Evolutionary conservation across 2,888 invertebrate genomes (phyloP).

Genomic region (Dicyrtomina minuta): DNA sequence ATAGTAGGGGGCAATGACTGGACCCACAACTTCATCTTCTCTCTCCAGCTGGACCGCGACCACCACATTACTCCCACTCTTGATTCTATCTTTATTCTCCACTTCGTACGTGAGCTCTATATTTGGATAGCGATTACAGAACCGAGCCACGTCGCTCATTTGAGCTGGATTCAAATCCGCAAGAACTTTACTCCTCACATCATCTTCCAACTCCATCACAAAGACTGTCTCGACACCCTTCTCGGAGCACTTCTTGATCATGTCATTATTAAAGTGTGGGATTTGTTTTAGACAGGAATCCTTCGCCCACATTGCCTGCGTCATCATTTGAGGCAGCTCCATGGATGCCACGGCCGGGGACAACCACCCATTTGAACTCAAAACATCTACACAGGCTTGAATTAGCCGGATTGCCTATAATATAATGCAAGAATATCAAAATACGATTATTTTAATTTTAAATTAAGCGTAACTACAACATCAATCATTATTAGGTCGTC

Average conservation of each 20-base stretch:
- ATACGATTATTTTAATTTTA: too few species aligned
- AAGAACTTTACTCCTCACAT: constrained; percentile 74
- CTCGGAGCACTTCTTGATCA: constrained; percentile 86
- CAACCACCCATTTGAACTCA: constrained; percentile 96
- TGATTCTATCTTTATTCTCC: constrained; percentile 72
- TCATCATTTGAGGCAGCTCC: constrained; percentile 99
- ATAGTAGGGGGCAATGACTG: constrained; percentile 97
- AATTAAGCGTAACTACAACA: too few species aligned
- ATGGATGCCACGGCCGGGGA: constrained; percentile 98
- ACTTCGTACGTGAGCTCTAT: constrained; percentile 94
- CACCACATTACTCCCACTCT: constrained; percentile 81
- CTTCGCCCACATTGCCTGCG: constrained; percentile 99
- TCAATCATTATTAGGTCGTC: neutral
- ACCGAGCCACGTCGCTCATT: constrained; percentile 97
- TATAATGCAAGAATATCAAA: too few species aligned
- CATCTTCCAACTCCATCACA: constrained; percentile 93
- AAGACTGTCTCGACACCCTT: constrained; percentile 93
- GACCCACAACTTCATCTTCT: constrained; percentile 94
- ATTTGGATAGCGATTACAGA: constrained; percentile 98
- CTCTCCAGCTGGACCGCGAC: constrained; percentile 89
- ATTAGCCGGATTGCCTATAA: constrained; percentile 81
- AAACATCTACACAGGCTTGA: constrained; percentile 90
- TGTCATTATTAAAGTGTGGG: constrained; percentile 88
- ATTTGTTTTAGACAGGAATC: constrained; percentile 96
- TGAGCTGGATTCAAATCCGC: constrained; percentile 78